A percentile compares a stretch with the other conserved stretches of the same genome.
Conservation (phyloP, 2,113 vertebrate genomes). For the Amblyopsis rosae region DNA sequence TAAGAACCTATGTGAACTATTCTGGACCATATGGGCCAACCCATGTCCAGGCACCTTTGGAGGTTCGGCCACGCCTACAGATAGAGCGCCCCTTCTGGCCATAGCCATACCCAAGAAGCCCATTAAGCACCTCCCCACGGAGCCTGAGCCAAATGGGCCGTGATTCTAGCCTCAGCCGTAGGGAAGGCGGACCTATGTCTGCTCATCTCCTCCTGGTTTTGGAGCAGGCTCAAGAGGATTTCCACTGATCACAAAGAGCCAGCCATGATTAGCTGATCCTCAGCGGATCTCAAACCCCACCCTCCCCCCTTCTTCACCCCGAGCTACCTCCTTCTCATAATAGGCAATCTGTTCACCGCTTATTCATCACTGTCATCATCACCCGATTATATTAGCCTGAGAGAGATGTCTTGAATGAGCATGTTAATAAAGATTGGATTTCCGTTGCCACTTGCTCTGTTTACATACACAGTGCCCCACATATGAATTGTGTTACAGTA, state of each 20-base stretch:
- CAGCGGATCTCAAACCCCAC: conserved; percentile 24
- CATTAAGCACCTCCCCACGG: not conserved
- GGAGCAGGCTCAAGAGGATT: conserved; percentile 65
- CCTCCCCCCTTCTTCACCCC: not conserved
- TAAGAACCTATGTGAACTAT: no score
- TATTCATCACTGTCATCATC: not conserved
- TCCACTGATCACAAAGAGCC: conserved; percentile 69
- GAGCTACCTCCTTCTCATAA: conserved; percentile 9
- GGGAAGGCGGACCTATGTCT: conserved; percentile 57
- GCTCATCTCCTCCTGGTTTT: conserved; percentile 14
- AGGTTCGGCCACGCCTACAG: conserved; percentile 3
- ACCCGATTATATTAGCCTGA: not conserved
- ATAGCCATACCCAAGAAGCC: not conserved
- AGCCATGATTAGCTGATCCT: conserved; percentile 65
- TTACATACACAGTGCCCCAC: not conserved
- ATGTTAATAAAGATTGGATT: not conserved
- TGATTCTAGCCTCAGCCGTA: conserved; percentile 23
- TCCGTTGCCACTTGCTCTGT: not conserved
- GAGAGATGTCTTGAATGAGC: not conserved
- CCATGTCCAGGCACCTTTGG: not conserved
- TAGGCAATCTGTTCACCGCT: not conserved
- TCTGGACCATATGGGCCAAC: no score
- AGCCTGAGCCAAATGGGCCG: conserved; percentile 2
- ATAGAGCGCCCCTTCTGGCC: not conserved
- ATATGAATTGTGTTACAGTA: not conserved